Percentiles rank a stretch among this genome's conserved stretches.
These are phyloP conservation scores for Tanaodytes sp. DNA, from an alignment of 2,888 invertebrate genomes.

Conservation along the genomic window DNA sequence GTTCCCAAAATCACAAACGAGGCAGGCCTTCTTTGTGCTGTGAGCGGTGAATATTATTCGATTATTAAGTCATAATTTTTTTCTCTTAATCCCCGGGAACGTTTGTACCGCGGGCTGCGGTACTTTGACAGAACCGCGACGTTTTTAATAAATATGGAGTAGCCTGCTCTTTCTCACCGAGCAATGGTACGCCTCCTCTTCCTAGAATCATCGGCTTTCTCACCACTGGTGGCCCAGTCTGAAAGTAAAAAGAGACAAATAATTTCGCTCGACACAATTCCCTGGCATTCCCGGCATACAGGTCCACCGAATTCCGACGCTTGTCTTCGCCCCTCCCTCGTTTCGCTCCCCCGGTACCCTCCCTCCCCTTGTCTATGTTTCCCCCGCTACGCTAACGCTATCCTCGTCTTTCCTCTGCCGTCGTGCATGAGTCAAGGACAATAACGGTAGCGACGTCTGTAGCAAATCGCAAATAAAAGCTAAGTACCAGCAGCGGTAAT, in stretches of 20 bases:
- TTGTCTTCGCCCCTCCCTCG: constrained; percentile 9
- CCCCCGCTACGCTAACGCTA: not conserved
- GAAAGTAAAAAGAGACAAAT: constrained; percentile 54
- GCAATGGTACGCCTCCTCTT: constrained; percentile 55
- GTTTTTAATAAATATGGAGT: constrained; percentile 54
- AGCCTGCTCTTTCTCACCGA: constrained; percentile 43
- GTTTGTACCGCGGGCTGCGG: constrained; percentile 26
- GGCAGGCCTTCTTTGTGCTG: constrained; percentile 6
- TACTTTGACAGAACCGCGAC: constrained; percentile 46
- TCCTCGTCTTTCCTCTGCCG: constrained; percentile 21
- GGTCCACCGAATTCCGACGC: constrained; percentile 44
- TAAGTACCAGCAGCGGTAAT: constrained; percentile 1
- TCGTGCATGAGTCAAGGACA: constrained; percentile 50
- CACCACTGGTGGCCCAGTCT: constrained; percentile 47
- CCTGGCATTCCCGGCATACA: constrained; percentile 45
- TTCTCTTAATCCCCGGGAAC: constrained; percentile 6
- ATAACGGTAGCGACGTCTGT: constrained; percentile 40
- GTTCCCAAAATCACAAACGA: constrained; percentile 18
- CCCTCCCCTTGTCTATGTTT: too few relatives aligned
- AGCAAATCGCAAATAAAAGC: not conserved
- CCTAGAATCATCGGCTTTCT: constrained; percentile 60
- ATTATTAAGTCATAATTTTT: constrained; percentile 45
- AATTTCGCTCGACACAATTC: constrained; percentile 51
- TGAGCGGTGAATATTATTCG: constrained; percentile 38
- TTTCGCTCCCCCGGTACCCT: not conserved